Percentiles rank a stretch among this genome's conserved stretches.
phyloP scores from a whole-genome alignment of 2,797 vertebrate genomes.

The Lophius americanus region DNA sequence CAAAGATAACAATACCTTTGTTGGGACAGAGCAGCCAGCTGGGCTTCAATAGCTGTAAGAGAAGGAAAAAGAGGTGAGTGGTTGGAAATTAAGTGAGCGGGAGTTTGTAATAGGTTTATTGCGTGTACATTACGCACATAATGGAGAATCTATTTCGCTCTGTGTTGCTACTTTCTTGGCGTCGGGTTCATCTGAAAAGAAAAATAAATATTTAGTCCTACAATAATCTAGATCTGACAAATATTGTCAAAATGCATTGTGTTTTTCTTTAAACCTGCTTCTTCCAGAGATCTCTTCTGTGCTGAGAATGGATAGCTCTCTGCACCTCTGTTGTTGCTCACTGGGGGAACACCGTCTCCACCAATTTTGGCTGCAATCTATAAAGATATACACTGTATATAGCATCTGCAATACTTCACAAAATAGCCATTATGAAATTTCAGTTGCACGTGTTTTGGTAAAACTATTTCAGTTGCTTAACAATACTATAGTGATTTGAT shows the following conservation, averaged over 20 bases:
- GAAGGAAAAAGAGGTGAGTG: slow-evolving; percentile 30
- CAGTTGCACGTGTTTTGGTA: neutral
- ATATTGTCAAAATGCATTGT: slow-evolving; percentile 1
- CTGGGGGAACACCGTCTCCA: slow-evolving; percentile 75
- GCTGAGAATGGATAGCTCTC: slow-evolving; percentile 86
- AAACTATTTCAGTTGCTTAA: neutral
- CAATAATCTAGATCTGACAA: neutral
- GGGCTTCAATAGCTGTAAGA: slow-evolving; percentile 87
- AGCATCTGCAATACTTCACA: neutral
- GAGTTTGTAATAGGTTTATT: slow-evolving; percentile 15
- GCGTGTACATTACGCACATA: slow-evolving; percentile 72
- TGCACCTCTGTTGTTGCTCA: slow-evolving; percentile 87
- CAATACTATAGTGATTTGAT: no score
- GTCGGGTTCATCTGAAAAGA: slow-evolving; percentile 88
- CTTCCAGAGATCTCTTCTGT: slow-evolving; percentile 89
- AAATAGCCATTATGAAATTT: neutral
- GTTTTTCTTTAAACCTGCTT: slow-evolving; percentile 73
- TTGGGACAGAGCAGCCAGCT: slow-evolving; percentile 90
- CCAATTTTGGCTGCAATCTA: slow-evolving; percentile 86
- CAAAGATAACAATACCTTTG: slow-evolving; percentile 84
- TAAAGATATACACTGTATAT: slow-evolving; percentile 17
- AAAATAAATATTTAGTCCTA: slow-evolving; percentile 9
- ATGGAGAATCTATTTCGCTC: slow-evolving; percentile 81
- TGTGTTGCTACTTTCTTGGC: slow-evolving; percentile 94
- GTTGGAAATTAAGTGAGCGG: slow-evolving; percentile 8